phyloP scores from a whole-genome alignment of 2,888 invertebrate species.

The Laothoe populi region DNA sequence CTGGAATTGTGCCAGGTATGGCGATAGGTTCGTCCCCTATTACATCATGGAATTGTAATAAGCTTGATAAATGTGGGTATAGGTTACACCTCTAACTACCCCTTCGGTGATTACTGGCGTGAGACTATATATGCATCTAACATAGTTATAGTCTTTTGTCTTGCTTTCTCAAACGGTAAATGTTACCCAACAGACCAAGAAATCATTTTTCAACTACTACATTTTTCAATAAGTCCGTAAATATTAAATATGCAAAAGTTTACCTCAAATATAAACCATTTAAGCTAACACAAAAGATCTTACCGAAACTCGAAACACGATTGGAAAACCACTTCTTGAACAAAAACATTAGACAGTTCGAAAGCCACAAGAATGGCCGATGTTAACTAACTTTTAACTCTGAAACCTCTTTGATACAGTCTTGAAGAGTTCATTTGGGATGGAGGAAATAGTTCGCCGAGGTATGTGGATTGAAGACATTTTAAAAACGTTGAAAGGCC shows the following conservation, averaged over 20 bases:
- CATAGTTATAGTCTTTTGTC: no score
- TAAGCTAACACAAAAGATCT: constrained; percentile 11
- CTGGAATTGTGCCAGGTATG: no score
- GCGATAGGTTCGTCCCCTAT: no score
- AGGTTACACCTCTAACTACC: no score
- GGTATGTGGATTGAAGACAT: constrained; percentile 23
- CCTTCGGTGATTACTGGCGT: no score
- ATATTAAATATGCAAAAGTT: not conserved
- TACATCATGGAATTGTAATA: no score
- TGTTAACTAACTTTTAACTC: constrained; percentile 9
- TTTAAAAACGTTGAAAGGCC: constrained; percentile 19
- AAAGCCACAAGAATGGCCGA: constrained; percentile 21
- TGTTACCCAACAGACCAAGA: no score
- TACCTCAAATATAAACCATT: not conserved
- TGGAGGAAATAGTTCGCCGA: constrained; percentile 13
- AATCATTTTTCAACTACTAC: no score
- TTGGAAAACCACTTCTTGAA: constrained; percentile 1
- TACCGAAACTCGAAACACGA: not conserved
- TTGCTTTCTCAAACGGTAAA: no score
- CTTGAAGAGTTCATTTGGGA: constrained; percentile 1
- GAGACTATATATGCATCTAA: no score
- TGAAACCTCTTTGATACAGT: constrained; percentile 15
- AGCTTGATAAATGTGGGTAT: no score
- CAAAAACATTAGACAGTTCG: constrained; percentile 22
- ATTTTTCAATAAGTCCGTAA: not conserved